Conservation (phyloP, 1,140 invertebrate species). For the Pogonomyrmex californicus region DNA sequence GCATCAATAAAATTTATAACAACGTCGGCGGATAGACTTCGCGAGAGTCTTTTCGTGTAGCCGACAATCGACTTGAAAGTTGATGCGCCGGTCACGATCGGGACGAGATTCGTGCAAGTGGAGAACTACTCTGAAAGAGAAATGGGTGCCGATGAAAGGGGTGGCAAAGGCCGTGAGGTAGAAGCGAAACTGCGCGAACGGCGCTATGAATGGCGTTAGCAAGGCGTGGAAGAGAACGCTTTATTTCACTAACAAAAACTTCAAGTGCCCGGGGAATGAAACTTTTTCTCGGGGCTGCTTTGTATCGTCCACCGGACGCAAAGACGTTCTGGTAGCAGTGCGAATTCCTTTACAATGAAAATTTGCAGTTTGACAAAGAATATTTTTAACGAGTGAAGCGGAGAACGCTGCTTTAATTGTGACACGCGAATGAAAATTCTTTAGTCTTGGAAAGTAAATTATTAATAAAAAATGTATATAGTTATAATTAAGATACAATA, state of each 20-base stretch:
- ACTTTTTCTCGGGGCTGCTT: conserved; percentile 70
- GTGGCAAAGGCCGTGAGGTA: conserved; percentile 49
- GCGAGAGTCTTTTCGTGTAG: conserved; percentile 48
- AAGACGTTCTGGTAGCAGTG: conserved; percentile 50
- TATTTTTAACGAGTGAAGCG: conserved; percentile 34
- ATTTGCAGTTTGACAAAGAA: conserved; percentile 64
- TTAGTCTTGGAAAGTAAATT: neutral
- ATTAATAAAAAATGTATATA: neutral
- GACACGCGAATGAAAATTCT: neutral
- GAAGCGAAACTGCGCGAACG: conserved; percentile 37
- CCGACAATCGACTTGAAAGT: conserved; percentile 57
- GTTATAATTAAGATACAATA: neutral
- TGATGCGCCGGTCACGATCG: conserved; percentile 58
- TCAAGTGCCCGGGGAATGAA: conserved; percentile 68
- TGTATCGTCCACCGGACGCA: conserved; percentile 65
- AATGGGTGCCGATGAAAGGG: conserved; percentile 57
- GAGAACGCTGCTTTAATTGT: conserved; percentile 32
- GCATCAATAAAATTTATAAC: conserved; percentile 49
- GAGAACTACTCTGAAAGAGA: conserved; percentile 49
- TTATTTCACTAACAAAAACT: conserved; percentile 77
- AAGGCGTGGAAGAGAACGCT: conserved; percentile 65
- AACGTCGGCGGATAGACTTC: conserved; percentile 34
- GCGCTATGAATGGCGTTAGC: conserved; percentile 42
- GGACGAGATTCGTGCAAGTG: conserved; percentile 60
- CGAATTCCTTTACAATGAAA: conserved; percentile 59